Base-by-base conservation (phyloP, 2,113 vertebrate species). In the Bucco capensis region DNA sequence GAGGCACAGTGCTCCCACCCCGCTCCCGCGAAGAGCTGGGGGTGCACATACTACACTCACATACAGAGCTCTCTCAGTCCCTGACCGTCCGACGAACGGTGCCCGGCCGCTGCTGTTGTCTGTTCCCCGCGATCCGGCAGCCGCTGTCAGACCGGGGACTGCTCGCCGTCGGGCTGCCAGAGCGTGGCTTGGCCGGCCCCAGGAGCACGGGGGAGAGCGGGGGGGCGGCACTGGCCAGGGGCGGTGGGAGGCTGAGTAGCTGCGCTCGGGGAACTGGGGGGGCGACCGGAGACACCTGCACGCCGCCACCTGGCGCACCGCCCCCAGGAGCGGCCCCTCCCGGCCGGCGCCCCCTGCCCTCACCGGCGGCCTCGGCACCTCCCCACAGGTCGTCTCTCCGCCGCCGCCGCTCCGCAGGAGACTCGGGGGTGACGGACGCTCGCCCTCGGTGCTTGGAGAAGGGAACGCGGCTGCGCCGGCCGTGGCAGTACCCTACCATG, bases 301-400 rank as follows among this genome's bases (percentile, higher is more conserved):
- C 86, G 76, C 82, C 86, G 97, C 98, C 99, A 99, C 99, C 99
- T 99, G 98, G 98, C 97, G 97, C 97, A 88, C 98, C 97, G 95
- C 67, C 73, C 72, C 86, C 76, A 66, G 83, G 61, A 95, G 90
- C 92, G 71, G 91, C 90, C 46, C 35, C 37, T 53, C 46, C 73
- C 62, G 80, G 54, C 69, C 92, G 56, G 84, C 40, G 56, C 46
- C 83, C 78, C 80, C 62, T 40, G 74, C 80, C 74, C 84, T 92
- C 73, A 87, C 76, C 73, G 67, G 35, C 71, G 49, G 70, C 27
- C 30, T 78, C 67, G 51, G 65, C 65, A 46, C 81, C 54, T 72
- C 62, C 73, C 72, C 49, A 23, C 85, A 93, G 94, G 88, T 91
- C 51, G 30, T 54, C 40, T 87, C 56, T 30, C 28, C 75, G 61